phyloP scores from a whole-genome alignment of 2,797 vertebrate genomes.

The Pipistrellus kuhlii region DNA sequence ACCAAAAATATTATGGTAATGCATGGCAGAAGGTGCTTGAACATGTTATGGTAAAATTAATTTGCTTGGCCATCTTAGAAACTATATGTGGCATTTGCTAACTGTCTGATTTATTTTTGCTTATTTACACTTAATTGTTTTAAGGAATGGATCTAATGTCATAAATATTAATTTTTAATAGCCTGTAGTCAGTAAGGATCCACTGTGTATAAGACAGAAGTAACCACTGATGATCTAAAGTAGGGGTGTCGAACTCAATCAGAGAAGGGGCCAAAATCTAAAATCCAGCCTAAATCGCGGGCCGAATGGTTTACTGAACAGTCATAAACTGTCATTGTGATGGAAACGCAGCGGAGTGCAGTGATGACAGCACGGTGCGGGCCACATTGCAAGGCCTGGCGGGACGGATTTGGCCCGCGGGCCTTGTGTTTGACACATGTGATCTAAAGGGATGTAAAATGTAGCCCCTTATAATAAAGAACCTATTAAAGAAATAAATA shows the following conservation, averaged over 20 bases:
- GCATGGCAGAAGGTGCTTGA: background rate
- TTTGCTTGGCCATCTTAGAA: slow-evolving; percentile 22
- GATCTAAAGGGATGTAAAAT: slow-evolving; percentile 15
- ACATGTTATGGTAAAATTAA: background rate
- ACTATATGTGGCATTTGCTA: background rate
- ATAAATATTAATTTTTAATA: slow-evolving; percentile 28
- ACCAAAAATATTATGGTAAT: background rate
- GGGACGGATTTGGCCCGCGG: too few relatives aligned
- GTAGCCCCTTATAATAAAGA: background rate
- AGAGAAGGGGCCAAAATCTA: too few relatives aligned
- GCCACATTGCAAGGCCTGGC: too few relatives aligned
- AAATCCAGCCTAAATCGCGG: too few relatives aligned
- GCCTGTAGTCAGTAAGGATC: background rate
- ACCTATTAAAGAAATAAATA: background rate
- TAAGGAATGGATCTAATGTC: background rate
- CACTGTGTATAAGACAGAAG: background rate
- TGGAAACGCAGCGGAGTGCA: too few relatives aligned
- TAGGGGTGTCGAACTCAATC: too few relatives aligned
- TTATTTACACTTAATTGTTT: slow-evolving; percentile 35
- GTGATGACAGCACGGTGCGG: too few relatives aligned
- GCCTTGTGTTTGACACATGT: too few relatives aligned
- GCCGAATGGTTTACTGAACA: too few relatives aligned
- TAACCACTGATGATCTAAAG: background rate
- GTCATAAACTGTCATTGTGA: too few relatives aligned
- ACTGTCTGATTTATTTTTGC: background rate